phyloP scores from a whole-genome alignment of 2,113 vertebrate genomes.

The Microtus ochrogaster region DNA sequence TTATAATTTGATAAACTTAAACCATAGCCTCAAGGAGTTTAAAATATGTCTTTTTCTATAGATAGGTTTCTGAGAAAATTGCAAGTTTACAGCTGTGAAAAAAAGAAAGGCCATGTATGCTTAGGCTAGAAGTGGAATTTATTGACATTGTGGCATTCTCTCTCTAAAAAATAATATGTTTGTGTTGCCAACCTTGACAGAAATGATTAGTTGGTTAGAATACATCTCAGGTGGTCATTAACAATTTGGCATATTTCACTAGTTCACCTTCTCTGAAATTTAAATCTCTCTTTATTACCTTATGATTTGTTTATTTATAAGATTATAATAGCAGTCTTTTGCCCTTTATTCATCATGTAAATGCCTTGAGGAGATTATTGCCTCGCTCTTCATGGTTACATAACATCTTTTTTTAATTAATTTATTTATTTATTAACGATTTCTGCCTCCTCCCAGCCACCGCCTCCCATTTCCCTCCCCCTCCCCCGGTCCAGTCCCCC shows the following conservation, averaged over 20 bases:
- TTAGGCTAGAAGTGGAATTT: neutral
- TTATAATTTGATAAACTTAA: neutral
- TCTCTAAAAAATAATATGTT: neutral
- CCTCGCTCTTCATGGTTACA: neutral
- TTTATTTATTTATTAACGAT: too few species aligned
- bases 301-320: neutral
- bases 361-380: neutral
- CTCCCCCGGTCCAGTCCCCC: too few species aligned
- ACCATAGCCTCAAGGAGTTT: neutral
- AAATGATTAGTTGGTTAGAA: neutral
- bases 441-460: too few species aligned
- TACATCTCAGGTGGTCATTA: neutral
- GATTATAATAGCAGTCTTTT: neutral
- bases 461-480: too few species aligned
- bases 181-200: neutral
- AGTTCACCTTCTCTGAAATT: neutral
- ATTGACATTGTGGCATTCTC: neutral
- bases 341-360: neutral
- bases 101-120: neutral
- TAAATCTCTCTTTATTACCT: neutral
- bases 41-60: neutral
- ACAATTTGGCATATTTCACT: neutral
- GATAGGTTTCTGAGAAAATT: neutral
- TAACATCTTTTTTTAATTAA: too few species aligned
- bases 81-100: neutral